Conservation (phyloP, 2,797 vertebrate genomes). For the Pseudochromis fuscus region DNA sequence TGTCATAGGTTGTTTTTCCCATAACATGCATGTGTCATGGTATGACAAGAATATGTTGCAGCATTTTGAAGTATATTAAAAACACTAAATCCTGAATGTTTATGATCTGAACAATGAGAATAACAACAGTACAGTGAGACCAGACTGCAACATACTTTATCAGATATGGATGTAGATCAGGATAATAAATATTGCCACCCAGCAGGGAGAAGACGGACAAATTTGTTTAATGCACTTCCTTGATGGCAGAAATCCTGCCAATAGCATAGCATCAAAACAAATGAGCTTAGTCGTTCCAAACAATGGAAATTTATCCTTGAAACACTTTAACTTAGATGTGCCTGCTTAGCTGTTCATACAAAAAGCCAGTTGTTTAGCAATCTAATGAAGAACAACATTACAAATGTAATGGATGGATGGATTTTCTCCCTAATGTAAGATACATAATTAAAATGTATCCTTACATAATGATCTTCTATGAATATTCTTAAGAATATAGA, state of each 20-base stretch:
- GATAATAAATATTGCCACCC: slow-evolving; percentile 53
- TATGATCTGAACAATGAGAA: too few species aligned
- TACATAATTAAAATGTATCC: slow-evolving; percentile 17
- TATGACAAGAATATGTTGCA: neutral
- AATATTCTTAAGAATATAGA: slow-evolving; percentile 24
- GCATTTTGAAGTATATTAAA: neutral
- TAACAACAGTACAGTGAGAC: slow-evolving; percentile 4
- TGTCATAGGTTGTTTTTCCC: slow-evolving; percentile 5
- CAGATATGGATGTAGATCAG: slow-evolving; percentile 45
- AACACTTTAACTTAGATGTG: neutral
- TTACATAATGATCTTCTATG: slow-evolving; percentile 1
- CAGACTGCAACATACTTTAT: slow-evolving; percentile 24
- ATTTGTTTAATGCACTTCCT: slow-evolving; percentile 62
- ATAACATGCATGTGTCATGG: neutral
- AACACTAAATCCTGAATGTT: neutral
- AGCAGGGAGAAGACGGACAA: slow-evolving; percentile 54
- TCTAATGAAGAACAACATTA: slow-evolving; percentile 19
- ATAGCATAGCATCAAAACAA: slow-evolving; percentile 41
- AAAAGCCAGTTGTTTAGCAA: neutral
- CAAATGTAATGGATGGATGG: slow-evolving; percentile 4
- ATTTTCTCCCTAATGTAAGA: neutral
- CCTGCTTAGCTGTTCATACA: slow-evolving; percentile 20
- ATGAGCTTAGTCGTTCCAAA: slow-evolving; percentile 16
- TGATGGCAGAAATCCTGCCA: slow-evolving; percentile 26
- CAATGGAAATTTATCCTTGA: slow-evolving; percentile 20